Conservation (phyloP, 2,797 vertebrate genomes). For the Helarctos malayanus region DNA sequence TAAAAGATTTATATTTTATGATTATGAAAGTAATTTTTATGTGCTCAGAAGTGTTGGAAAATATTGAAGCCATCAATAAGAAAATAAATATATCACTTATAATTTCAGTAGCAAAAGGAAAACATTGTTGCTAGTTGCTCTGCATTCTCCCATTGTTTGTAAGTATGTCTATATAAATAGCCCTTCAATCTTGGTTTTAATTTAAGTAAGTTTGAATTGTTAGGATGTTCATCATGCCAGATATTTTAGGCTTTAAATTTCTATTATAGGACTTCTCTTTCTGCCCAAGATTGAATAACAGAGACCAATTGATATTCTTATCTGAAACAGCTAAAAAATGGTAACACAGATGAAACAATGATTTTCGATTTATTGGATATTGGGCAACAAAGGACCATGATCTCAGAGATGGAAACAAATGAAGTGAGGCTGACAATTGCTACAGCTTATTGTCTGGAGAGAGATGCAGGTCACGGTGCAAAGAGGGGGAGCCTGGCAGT, state of each 20-base stretch:
- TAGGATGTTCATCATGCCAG: neutral
- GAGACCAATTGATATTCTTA: neutral
- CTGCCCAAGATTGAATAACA: neutral
- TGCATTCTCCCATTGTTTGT: neutral
- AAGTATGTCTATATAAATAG: neutral
- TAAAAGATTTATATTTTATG: slow-evolving; percentile 6
- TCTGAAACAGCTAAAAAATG: neutral
- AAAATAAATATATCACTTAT: neutral
- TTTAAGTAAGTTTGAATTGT: neutral
- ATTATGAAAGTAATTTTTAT: neutral
- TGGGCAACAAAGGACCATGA: neutral
- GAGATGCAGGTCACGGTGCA: neutral
- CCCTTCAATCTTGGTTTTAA: slow-evolving; percentile 12
- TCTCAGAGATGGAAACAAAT: slow-evolving; percentile 19
- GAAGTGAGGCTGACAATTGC: neutral
- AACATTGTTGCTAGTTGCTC: neutral
- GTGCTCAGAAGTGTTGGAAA: neutral
- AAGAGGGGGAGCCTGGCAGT: neutral
- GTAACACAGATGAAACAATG: neutral
- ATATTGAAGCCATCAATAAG: neutral
- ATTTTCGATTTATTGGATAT: slow-evolving; percentile 3
- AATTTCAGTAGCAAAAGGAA: neutral
- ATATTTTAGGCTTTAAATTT: neutral
- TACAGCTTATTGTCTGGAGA: neutral
- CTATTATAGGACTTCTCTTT: neutral